Evolutionary conservation across 2,888 invertebrate genomes (phyloP).

Genomic region (Metacarcinus magister): DNA sequence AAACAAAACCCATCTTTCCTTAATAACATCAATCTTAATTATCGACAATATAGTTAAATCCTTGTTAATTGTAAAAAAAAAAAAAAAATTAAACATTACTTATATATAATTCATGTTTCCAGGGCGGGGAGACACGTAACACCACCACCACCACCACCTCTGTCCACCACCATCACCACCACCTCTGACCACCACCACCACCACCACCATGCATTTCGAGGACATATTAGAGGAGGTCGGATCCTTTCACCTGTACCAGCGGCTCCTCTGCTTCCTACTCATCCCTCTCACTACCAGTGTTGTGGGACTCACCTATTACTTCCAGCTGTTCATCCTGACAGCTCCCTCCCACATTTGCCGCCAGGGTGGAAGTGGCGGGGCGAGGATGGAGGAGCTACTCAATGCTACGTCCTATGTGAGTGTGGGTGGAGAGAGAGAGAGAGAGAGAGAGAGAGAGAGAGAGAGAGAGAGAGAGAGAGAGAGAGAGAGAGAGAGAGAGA

Average conservation of each 20-base stretch:
- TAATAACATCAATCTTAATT: too few relatives aligned
- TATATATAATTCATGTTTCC: not conserved
- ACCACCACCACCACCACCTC: not conserved
- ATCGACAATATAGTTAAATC: too few relatives aligned
- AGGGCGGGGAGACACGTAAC: not conserved
- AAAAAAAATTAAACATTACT: not conserved
- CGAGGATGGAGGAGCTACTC: not conserved
- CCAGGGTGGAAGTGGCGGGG: not conserved
- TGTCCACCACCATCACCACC: not conserved
- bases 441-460: constrained; percentile 63
- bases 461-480: constrained; percentile 52
- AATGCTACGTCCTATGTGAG: not conserved
- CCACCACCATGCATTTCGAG: constrained; percentile 79
- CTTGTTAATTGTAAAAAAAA: too few relatives aligned
- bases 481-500: constrained; percentile 40
- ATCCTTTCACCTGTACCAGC: constrained; percentile 85
- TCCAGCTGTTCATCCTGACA: constrained; percentile 81
- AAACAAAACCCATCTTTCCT: too few relatives aligned
- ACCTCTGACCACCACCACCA: not conserved
- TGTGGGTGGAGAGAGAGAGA: not conserved
- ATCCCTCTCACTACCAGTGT: constrained; percentile 81
- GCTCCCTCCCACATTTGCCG: constrained; percentile 76
- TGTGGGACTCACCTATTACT: constrained; percentile 78
- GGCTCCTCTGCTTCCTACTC: constrained; percentile 82
- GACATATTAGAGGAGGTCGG: constrained; percentile 83